Conservation (phyloP, 2,888 invertebrate species). For the Phoenoteleia sp. region DNA sequence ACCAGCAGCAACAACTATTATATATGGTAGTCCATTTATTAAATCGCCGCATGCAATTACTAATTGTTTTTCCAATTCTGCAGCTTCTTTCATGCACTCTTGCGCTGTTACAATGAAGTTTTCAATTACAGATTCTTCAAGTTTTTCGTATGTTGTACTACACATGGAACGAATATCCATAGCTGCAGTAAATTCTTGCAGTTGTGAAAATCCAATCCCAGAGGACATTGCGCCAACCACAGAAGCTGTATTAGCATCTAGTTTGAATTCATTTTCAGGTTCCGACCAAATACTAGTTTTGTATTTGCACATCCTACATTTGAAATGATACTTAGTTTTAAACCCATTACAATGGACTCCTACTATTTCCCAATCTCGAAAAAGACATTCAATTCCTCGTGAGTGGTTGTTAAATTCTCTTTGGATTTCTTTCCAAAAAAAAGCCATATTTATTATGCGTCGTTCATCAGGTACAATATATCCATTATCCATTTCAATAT, state of each 20-base stretch:
- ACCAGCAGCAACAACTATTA: conserved; percentile 58
- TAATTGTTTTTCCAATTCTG: conserved; percentile 44
- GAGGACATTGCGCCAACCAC: conserved; percentile 7
- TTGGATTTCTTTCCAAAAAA: conserved; percentile 6
- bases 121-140: background rate
- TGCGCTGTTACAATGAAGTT: conserved; percentile 3
- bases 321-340: conserved; percentile 17
- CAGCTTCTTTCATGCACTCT: conserved; percentile 55
- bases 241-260: conserved; percentile 16
- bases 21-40: conserved; percentile 59
- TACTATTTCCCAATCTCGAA: conserved; percentile 19
- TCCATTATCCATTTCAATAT: no score
- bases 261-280: background rate
- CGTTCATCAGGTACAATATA: background rate
- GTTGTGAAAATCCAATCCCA: conserved; percentile 17
- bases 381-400: conserved; percentile 2
- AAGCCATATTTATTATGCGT: background rate
- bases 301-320: conserved; percentile 19
- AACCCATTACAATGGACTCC: background rate
- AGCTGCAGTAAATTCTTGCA: conserved; percentile 16
- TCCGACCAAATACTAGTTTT: conserved; percentile 32
- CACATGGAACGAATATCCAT: conserved; percentile 10
- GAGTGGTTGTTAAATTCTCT: background rate
- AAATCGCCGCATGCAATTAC: conserved; percentile 53
- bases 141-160: conserved; percentile 8